Evolutionary conservation across 2,113 vertebrate species (phyloP), one percentile per base, ranked within the genome.

Genomic region (Triplophysa siluroides): DNA sequence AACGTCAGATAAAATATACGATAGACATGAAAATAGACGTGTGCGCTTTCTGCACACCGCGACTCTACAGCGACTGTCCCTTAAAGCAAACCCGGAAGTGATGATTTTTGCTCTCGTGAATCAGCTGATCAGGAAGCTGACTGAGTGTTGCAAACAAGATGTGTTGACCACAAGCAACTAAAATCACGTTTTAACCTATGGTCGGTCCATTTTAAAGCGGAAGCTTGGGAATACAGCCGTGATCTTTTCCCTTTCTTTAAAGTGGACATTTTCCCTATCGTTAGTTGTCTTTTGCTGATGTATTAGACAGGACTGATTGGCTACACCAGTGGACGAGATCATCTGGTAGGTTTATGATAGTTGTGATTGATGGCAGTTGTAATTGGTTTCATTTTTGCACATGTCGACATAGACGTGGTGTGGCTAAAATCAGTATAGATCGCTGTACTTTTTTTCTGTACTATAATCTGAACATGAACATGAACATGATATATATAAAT

Each of bases 91-190:
- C 66, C 80, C 87, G 88, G 91, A 91, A 92, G 87, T 87, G 72
- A 73, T 78, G 64, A 50, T 60, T 5, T 0, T 61, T 4, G 13
- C 56, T 61, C 61, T 45, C 62, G 88, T 72, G 67, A 85, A 78
- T 93, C 91, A 93, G 89, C 88, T 93, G 92, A 93, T 87, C 43
- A 60, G 56, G 66, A 63, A 72, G 62, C 26, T 73, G 16, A 58
- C 58, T 76, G 75, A 38, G n/a, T 68, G 68, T 73, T 77, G 65
- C 52, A 67, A 74, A 63, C 63, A 65, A 45, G 47, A 73, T 75
- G 50, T 68, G 52, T 79, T 78, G 56, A 58, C 41, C 69, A 58
- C 60, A 65, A 69, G 23, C 41, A 21, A 63, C 21, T 12, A 23
- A 58, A 81, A 64, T 78, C 69, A 67, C 24, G 10, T 76, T 78